Evolutionary conservation across 2,113 vertebrate species (phyloP), one percentile per base, ranked within the genome.

Genomic region (Chascanopsetta lugubris): DNA sequence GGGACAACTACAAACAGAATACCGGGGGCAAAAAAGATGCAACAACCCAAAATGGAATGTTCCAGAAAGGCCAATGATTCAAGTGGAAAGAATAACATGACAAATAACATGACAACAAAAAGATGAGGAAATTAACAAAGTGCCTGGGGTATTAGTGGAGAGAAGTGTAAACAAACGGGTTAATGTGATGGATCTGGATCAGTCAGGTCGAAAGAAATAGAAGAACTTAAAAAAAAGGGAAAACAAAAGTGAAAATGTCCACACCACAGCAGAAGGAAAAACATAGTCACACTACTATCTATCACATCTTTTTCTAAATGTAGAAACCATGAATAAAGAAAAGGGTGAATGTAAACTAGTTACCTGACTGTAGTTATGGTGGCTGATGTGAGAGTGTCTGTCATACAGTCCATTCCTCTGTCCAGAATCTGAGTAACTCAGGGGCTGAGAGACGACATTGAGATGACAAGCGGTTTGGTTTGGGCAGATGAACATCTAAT

Each of bases 381-480:
- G 75, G 61, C 59, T 53, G 62, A 67, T 67, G 18, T 51, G 30
- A 21, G 56, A 56, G 8, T 49, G 22, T 42, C 82, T 69, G 15
- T 55, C 30, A 21, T 56, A 55, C 8, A 55, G 22, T 42, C 82
- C 84, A 9, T 88, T 86, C 47, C 26, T 30, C 27, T 61, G 61
- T 20, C 22, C 51, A 2, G 43, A 57, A 25, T 75, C 70, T 2
- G 45, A 54, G 50, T 69, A 54, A 74, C 75, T 72, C 11, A 72
- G 27, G 62, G 84, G 68, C 36, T 5, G 38, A 54, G 43, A 66
- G 7, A 84, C 27, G 77, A 55, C 58, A 34, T 30, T 0, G 9
- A 21, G 6, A 10, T 70, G 5, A 32, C 7, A 25, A 5, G 54
- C 0, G 9, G 36, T 43, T 47, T 30, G 5, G 10, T 46, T 55